These are phyloP conservation scores for Drosophila diplacantha DNA, from an alignment of 2,888 invertebrate species.

Conservation along the genomic window DNA sequence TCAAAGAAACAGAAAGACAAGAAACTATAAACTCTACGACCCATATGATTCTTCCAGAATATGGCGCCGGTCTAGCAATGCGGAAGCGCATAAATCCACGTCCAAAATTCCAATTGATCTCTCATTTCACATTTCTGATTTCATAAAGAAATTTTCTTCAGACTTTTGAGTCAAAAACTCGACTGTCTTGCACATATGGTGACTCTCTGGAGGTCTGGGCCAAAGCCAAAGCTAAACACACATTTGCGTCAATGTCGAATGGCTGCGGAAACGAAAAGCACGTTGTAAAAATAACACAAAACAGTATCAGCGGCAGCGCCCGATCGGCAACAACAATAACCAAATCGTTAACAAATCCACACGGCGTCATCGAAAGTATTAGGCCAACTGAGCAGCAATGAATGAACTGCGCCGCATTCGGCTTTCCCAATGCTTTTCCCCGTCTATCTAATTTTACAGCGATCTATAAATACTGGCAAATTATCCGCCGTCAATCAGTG, in stretches of 20 bases:
- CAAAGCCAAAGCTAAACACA: constrained; percentile 32
- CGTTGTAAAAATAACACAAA: constrained; percentile 68
- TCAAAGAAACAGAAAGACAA: neutral
- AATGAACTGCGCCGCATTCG: constrained; percentile 29
- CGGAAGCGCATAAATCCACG: constrained; percentile 22
- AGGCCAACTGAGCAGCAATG: constrained; percentile 24
- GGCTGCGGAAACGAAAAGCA: constrained; percentile 48
- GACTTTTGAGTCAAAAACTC: constrained; percentile 5
- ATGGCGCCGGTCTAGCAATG: constrained; percentile 7
- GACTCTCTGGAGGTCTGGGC: constrained; percentile 14
- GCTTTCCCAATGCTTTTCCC: neutral
- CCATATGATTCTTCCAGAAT: neutral
- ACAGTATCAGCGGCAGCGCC: constrained; percentile 9
- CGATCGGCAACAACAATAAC: constrained; percentile 20
- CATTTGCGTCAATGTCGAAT: constrained; percentile 65
- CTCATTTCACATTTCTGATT: neutral
- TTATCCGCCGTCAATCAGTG: constrained; percentile 31
- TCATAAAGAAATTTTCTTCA: constrained; percentile 16
- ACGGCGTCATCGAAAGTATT: constrained; percentile 21
- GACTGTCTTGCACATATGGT: constrained; percentile 9
- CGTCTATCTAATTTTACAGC: neutral
- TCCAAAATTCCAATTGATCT: constrained; percentile 10
- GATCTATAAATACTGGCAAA: constrained; percentile 29
- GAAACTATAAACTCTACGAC: neutral
- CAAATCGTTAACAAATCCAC: constrained; percentile 25